Base-by-base conservation (phyloP, 37 sponge, comb jelly and placozoan genomes). In the Halichondria panicea region DNA sequence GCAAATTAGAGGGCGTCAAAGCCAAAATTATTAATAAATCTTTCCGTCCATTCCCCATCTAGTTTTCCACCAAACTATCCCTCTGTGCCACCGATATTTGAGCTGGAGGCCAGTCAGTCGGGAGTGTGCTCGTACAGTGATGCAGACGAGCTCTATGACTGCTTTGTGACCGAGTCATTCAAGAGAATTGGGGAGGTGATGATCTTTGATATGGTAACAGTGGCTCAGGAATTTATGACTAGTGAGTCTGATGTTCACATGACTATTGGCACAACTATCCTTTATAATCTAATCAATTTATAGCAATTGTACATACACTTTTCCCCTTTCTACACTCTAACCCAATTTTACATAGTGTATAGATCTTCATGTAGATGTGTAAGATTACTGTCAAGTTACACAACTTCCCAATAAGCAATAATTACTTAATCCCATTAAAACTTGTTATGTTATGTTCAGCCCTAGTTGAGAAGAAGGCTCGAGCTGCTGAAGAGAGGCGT, bases 51-150 rank as follows among this genome's bases (percentile, higher is more conserved):
- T 6, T 61, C 12, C 45, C 45, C 45, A 5, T 38, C 36, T 34
- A 75, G 76, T 35, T 68, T 83, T 12, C 76, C 84, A 33, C 60
- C 46, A 52, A 74, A 64, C 76, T 75, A 83, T 42, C 76, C 84
- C 15, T 67, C 76, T 57, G 76, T 75, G 24, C 84, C 76, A 22
- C 70, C 76, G 3, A 63, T 81, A 25, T 65, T 81, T 65, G 82
- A 81, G 67, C 72, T 81, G 15, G 82, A 81, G 58, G 43, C 82
- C 3, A 81, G 72, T 39, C 28, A 61, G 6, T 81, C 74, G 3
- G 74, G 74, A 12, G 63, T 74, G 19, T 72, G 72, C 73, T 66
- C 33, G 32, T 81, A 72, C 57, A 21, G 66, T 1, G 83, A 82
- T 74, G 75, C 83, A 27, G 75, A 73, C 41, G 48, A 64, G 45